Percentiles rank a stretch among this genome's conserved stretches.
Conservation (phyloP, 2,888 invertebrate genomes). For the Scaptodrosophila latifasciaeformis region DNA sequence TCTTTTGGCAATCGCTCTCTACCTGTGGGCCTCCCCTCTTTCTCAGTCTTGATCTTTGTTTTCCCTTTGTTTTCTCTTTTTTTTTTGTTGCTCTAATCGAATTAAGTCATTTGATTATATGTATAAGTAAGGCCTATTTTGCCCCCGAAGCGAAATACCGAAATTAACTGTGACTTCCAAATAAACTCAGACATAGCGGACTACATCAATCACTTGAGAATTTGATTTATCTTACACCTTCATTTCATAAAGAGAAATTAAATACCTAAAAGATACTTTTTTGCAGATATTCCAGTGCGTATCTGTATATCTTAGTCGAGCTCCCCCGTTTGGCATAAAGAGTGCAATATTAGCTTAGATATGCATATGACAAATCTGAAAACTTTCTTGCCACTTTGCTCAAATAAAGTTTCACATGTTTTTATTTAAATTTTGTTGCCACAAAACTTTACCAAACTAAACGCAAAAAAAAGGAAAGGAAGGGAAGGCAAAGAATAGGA, state of each 20-base stretch:
- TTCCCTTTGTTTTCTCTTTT: background rate
- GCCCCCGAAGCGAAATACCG: too few relatives aligned
- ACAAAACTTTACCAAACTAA: conserved; percentile 33
- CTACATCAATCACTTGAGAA: too few relatives aligned
- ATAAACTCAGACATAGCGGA: too few relatives aligned
- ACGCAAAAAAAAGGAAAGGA: background rate
- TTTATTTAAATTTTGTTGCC: conserved; percentile 31
- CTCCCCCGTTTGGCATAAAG: conserved; percentile 3
- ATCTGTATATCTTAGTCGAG: background rate
- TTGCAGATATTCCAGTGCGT: too few relatives aligned
- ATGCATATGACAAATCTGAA: conserved; percentile 62
- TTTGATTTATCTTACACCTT: too few relatives aligned
- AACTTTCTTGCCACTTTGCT: conserved; percentile 44
- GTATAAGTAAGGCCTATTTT: conserved; percentile 29
- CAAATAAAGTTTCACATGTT: conserved; percentile 30
- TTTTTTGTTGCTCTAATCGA: conserved; percentile 33
- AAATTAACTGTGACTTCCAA: too few relatives aligned
- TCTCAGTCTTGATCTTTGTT: conserved; percentile 5
- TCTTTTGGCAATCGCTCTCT: background rate
- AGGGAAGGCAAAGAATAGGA: background rate
- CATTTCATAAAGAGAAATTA: too few relatives aligned
- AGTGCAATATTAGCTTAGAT: conserved; percentile 46
- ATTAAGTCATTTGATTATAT: conserved; percentile 38
- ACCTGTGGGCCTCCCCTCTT: background rate
- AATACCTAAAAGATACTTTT: too few relatives aligned